Percentiles rank a stretch among this genome's conserved stretches.
These are phyloP conservation scores for Geodia barretti DNA, from an alignment of 37 sponge, comb jelly and placozoan genomes.

Conservation along the genomic window DNA sequence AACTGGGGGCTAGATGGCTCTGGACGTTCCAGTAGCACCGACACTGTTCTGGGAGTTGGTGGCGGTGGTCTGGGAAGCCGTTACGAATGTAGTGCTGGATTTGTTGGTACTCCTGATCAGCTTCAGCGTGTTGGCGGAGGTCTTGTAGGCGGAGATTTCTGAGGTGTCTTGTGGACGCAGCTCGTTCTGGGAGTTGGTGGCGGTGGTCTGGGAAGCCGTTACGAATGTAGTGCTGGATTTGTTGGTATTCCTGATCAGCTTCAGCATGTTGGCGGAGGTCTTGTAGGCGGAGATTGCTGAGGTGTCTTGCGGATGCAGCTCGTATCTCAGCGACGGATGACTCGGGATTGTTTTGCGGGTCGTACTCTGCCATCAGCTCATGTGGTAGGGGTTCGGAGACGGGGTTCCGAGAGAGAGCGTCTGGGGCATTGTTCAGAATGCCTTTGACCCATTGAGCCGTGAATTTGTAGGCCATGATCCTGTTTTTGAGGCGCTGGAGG, in stretches of 20 bases:
- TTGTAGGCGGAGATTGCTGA: not conserved
- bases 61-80: conserved; percentile 23
- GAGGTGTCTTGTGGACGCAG: no score
- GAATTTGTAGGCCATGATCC: conserved; percentile 50
- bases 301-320: not conserved
- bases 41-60: conserved; percentile 9
- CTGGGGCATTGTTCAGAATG: conserved; percentile 15
- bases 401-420: conserved; percentile 46
- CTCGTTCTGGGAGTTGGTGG: not conserved
- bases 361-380: conserved; percentile 14
- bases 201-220: conserved; percentile 27
- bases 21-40: conserved; percentile 10
- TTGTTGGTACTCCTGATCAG: conserved; percentile 22
- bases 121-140: conserved; percentile 1
- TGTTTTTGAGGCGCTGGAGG: conserved; percentile 34
- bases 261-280: conserved; percentile 27
- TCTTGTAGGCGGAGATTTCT: no score
- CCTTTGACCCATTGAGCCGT: conserved; percentile 42
- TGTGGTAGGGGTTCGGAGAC: not conserved
- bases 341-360: not conserved
- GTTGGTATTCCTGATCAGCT: conserved; percentile 23
- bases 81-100: not conserved
- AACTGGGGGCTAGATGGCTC: not conserved
- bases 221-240: conserved; percentile 2
- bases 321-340: conserved; percentile 10